Percentiles rank a stretch among this genome's conserved stretches.
These are phyloP conservation scores for Ophioderma brevispina DNA, from an alignment of 35 echinoderm and acorn worm species.

Conservation along the genomic window DNA sequence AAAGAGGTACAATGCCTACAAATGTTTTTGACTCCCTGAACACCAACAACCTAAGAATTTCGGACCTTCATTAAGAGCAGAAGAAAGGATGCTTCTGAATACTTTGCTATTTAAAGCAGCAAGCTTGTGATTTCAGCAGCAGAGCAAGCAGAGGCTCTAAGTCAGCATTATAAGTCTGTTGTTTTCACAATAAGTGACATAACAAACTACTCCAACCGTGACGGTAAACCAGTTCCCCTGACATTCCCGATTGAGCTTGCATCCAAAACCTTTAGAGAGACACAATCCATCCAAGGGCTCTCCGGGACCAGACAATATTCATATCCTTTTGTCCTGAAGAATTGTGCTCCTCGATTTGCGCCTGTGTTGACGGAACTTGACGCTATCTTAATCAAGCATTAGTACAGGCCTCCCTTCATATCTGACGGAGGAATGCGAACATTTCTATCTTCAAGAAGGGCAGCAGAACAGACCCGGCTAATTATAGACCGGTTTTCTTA, in stretches of 20 bases:
- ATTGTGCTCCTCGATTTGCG: not conserved
- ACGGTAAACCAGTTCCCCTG: not conserved
- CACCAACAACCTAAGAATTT: conserved; percentile 32
- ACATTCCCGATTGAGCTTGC: not conserved
- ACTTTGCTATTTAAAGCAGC: not conserved
- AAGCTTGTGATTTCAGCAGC: conserved; percentile 4
- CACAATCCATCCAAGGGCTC: conserved; percentile 5
- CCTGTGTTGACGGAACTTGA: conserved; percentile 1
- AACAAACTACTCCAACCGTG: not conserved
- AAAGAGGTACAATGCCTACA: not conserved
- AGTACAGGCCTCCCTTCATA: not conserved
- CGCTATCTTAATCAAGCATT: conserved; percentile 6
- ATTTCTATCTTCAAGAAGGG: not conserved
- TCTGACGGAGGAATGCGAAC: conserved; percentile 1
- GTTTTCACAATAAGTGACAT: not conserved
- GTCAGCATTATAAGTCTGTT: conserved; percentile 11
- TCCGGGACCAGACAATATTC: conserved; percentile 4
- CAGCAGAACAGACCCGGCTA: not conserved
- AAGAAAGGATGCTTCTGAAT: conserved; percentile 7
- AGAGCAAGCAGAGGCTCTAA: not conserved
- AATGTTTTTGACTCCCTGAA: not conserved
- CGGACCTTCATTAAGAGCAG: conserved; percentile 27
- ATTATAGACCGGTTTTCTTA: not conserved
- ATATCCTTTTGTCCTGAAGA: conserved; percentile 32
- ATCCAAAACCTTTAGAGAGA: not conserved